These are phyloP conservation scores for Sternarchorhynchus goeldii DNA, from an alignment of 2,797 vertebrate genomes.

Conservation along the genomic window DNA sequence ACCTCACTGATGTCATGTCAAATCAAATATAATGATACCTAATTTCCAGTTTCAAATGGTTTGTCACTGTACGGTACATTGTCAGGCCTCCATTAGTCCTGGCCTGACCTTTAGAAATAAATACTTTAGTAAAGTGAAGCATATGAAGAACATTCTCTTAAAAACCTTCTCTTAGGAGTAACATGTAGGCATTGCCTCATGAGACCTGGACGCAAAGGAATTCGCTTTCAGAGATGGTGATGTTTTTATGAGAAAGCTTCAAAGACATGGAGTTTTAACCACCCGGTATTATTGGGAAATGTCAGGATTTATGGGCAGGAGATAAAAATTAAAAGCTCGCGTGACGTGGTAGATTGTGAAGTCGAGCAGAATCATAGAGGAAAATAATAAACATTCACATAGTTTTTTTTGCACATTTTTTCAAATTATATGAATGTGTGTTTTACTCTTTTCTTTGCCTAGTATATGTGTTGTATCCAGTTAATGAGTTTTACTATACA, in stretches of 20 bases:
- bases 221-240: not conserved
- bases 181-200: slow-evolving; percentile 4
- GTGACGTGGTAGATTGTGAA: not conserved
- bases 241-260: slow-evolving; percentile 22
- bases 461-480: too few relatives aligned
- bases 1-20: slow-evolving; percentile 16
- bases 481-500: too few relatives aligned
- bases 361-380: not conserved
- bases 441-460: too few relatives aligned
- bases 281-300: slow-evolving; percentile 26
- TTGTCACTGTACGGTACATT: slow-evolving; percentile 42
- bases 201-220: slow-evolving; percentile 25
- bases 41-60: slow-evolving; percentile 38
- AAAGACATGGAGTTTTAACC: not conserved
- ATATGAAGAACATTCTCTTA: slow-evolving; percentile 28
- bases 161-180: slow-evolving; percentile 7
- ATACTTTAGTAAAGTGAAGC: slow-evolving; percentile 28
- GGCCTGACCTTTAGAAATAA: slow-evolving; percentile 52
- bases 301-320: slow-evolving; percentile 12
- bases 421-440: too few relatives aligned
- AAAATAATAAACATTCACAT: not conserved
- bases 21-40: slow-evolving; percentile 4
- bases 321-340: slow-evolving; percentile 15
- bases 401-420: too few relatives aligned
- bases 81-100: slow-evolving; percentile 26